Percentiles rank a stretch among this genome's conserved stretches.
Conservation (phyloP, 2,113 vertebrate species). For the Gallinago jamesoni region DNA sequence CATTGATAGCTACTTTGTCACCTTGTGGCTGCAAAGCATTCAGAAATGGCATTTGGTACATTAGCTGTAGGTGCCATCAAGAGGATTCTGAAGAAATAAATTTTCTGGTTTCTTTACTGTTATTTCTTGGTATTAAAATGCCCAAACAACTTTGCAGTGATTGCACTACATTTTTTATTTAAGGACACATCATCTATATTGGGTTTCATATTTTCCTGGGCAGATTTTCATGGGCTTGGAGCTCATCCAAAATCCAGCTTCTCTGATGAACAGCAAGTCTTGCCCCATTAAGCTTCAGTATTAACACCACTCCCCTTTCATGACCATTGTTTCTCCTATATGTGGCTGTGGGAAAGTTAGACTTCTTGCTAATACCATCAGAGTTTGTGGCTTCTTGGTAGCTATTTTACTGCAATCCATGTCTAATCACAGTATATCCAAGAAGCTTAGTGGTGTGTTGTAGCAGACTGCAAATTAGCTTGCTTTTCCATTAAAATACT, state of each 20-base stretch:
- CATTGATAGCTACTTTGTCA: slow-evolving; percentile 28
- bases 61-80: background rate
- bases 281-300: slow-evolving; percentile 10
- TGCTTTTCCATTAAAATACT: slow-evolving; percentile 45
- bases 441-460: slow-evolving; percentile 13
- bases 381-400: slow-evolving; percentile 24
- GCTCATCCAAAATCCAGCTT: slow-evolving; percentile 6
- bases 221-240: slow-evolving; percentile 1
- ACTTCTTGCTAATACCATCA: slow-evolving; percentile 1
- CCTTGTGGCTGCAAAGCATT: background rate
- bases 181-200: background rate
- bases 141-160: background rate
- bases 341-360: slow-evolving; percentile 42
- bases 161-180: background rate
- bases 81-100: background rate
- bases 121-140: background rate
- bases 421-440: slow-evolving; percentile 45
- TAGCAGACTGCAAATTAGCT: slow-evolving; percentile 57
- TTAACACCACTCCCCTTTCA: background rate
- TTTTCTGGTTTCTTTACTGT: background rate
- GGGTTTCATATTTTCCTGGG: background rate
- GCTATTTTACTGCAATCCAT: slow-evolving; percentile 44
- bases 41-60: background rate
- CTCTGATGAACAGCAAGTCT: background rate
- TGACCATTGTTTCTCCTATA: background rate